Conservation (phyloP, 1,140 invertebrate genomes). For the Scaptomyza montana region DNA sequence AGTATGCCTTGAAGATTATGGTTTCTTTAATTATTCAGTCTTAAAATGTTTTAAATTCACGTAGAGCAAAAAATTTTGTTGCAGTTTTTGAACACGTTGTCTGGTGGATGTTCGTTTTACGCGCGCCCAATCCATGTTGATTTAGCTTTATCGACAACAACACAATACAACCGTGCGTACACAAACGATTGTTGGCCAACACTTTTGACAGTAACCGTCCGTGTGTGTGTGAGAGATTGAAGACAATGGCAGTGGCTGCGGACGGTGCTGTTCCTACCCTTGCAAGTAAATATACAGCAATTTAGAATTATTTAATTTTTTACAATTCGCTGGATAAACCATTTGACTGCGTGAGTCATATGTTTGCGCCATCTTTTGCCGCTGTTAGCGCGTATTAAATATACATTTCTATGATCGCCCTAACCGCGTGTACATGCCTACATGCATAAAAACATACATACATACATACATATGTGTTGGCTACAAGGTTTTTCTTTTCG, state of each 20-base stretch:
- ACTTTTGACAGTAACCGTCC: slow-evolving; percentile 55
- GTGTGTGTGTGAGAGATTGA: slow-evolving; percentile 67
- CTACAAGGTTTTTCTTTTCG: slow-evolving; percentile 18
- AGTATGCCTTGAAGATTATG: slow-evolving; percentile 21
- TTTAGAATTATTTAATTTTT: slow-evolving; percentile 17
- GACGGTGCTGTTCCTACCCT: slow-evolving; percentile 83
- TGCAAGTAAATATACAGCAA: slow-evolving; percentile 76
- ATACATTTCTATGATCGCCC: not conserved
- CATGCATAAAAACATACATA: no score
- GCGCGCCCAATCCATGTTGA: slow-evolving; percentile 66
- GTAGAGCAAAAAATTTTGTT: slow-evolving; percentile 75
- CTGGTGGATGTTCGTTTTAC: slow-evolving; percentile 65
- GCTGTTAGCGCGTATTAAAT: not conserved
- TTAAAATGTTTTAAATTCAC: slow-evolving; percentile 81
- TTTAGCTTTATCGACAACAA: slow-evolving; percentile 56
- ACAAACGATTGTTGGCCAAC: slow-evolving; percentile 65
- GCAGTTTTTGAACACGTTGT: slow-evolving; percentile 71
- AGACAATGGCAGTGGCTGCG: slow-evolving; percentile 83
- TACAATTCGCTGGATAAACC: not conserved
- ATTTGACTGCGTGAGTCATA: not conserved
- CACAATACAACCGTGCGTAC: slow-evolving; percentile 63
- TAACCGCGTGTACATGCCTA: slow-evolving; percentile 52
- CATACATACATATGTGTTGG: slow-evolving; percentile 19
- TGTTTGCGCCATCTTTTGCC: not conserved
- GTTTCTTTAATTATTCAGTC: slow-evolving; percentile 52